These are phyloP conservation scores for Drosophila dives DNA, from an alignment of 2,888 invertebrate species.

Conservation along the genomic window DNA sequence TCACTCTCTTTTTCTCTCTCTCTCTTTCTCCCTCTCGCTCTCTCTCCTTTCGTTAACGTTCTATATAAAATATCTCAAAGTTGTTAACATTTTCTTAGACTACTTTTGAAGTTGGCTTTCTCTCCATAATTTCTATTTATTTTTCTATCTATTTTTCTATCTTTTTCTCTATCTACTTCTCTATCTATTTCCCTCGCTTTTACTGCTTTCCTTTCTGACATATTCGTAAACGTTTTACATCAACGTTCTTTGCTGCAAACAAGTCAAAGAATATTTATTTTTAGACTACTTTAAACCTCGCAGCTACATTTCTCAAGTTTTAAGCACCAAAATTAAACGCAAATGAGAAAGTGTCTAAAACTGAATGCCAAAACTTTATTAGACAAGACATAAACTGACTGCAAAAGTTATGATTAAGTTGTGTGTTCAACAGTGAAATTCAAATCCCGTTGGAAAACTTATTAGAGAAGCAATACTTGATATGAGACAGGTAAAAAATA, in stretches of 20 bases:
- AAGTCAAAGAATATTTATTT: not conserved
- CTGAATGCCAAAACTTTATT: slow-evolving; percentile 38
- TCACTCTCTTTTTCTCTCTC: not conserved
- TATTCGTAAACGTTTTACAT: not conserved
- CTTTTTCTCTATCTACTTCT: not conserved
- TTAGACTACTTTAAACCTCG: not conserved
- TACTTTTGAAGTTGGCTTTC: not conserved
- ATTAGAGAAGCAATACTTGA: slow-evolving; percentile 23
- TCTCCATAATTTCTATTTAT: not conserved
- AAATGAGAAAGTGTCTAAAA: slow-evolving; percentile 32
- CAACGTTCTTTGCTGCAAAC: too few relatives aligned
- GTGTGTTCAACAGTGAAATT: slow-evolving; percentile 30
- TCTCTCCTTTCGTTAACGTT: not conserved
- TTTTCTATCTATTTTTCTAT: not conserved
- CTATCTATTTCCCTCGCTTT: not conserved
- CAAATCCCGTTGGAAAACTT: slow-evolving; percentile 45
- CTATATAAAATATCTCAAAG: not conserved
- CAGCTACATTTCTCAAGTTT: not conserved
- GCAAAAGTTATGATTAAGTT: slow-evolving; percentile 48
- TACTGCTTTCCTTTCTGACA: too few relatives aligned
- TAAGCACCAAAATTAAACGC: slow-evolving; percentile 10
- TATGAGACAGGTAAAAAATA: slow-evolving; percentile 7
- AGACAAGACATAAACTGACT: slow-evolving; percentile 35
- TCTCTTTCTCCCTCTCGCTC: not conserved
- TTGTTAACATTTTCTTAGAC: too few relatives aligned